Conservation (phyloP, 2,797 vertebrate genomes). For the Hirundo rustica region DNA sequence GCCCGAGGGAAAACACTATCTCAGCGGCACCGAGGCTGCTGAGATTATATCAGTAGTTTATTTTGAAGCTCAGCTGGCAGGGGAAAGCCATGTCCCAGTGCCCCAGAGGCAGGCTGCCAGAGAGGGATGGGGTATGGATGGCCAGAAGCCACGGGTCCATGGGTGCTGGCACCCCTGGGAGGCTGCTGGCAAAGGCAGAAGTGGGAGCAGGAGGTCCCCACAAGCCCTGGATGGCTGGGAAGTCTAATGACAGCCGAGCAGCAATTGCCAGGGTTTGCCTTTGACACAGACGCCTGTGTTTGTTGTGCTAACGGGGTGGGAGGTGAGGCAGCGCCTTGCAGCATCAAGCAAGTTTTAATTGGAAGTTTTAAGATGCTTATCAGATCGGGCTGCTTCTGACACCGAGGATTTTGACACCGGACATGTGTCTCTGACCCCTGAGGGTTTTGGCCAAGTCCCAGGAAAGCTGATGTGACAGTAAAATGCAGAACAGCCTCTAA, state of each 20-base stretch:
- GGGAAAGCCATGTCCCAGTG: not conserved
- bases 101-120: not conserved
- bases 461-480: not conserved
- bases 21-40: not conserved
- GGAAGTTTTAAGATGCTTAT: not conserved
- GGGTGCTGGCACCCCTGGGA: not conserved
- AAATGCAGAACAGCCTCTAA: not conserved
- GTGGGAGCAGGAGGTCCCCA: not conserved
- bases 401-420: not conserved
- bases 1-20: not conserved
- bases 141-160: not conserved
- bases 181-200: not conserved
- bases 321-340: not conserved
- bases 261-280: not conserved
- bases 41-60: not conserved
- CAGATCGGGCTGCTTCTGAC: not conserved
- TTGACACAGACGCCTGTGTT: not conserved
- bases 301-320: not conserved
- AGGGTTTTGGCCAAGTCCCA: not conserved
- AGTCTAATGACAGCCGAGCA: not conserved
- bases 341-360: not conserved
- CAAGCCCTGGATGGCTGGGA: not conserved
- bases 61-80: not conserved
- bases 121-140: not conserved
- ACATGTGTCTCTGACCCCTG: not conserved